Conservation (phyloP, 2,888 invertebrate genomes). For the Myopa tessellatipennis region DNA sequence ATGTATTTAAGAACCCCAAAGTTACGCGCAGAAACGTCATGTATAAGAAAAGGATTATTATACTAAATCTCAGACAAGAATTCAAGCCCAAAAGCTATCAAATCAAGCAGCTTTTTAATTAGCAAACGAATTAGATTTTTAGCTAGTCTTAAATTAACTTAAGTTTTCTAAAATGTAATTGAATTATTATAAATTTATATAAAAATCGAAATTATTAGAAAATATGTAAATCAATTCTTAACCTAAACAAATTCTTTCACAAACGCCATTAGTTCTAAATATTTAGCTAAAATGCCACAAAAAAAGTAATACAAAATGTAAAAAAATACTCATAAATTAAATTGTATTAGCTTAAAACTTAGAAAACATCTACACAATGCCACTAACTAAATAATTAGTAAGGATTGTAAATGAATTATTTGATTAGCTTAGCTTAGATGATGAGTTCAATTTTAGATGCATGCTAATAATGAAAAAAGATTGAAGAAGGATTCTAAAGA, state of each 20-base stretch:
- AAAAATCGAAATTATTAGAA: background rate
- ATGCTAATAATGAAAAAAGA: background rate
- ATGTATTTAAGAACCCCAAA: too few relatives aligned
- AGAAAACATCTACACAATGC: too few relatives aligned
- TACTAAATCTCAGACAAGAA: too few relatives aligned
- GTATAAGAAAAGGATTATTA: too few relatives aligned
- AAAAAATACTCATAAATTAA: slow-evolving; percentile 7
- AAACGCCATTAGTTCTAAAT: slow-evolving; percentile 61
- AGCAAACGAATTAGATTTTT: slow-evolving; percentile 19
- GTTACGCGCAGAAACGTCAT: too few relatives aligned
- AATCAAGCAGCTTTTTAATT: background rate
- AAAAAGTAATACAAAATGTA: slow-evolving; percentile 17
- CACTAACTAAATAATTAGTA: slow-evolving; percentile 5
- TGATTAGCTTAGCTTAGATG: too few relatives aligned
- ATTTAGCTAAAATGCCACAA: slow-evolving; percentile 16
- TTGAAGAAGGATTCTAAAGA: background rate
- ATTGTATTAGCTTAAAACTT: too few relatives aligned
- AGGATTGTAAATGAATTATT: background rate
- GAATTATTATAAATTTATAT: background rate
- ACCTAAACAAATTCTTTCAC: slow-evolving; percentile 46
- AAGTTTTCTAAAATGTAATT: slow-evolving; percentile 7
- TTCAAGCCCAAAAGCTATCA: too few relatives aligned
- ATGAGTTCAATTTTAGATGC: too few relatives aligned
- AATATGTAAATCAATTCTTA: slow-evolving; percentile 5
- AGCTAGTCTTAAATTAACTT: slow-evolving; percentile 18